Conservation (phyloP, 2,888 invertebrate genomes). For the Euzetes globulus region DNA sequence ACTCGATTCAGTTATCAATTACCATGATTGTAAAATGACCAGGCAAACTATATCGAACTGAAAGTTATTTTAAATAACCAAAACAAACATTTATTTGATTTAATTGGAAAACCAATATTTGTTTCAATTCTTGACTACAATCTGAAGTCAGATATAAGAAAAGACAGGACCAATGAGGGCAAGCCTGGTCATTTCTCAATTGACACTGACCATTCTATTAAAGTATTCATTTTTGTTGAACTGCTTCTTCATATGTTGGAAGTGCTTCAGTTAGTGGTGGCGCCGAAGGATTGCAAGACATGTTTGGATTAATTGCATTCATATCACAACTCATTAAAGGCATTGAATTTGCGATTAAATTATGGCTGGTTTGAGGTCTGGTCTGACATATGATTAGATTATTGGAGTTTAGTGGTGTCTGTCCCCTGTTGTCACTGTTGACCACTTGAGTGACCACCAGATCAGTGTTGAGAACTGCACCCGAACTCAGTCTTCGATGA, state of each 20-base stretch:
- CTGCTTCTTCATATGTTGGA: constrained; percentile 7
- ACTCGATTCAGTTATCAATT: no score
- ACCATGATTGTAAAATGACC: no score
- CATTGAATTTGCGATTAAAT: background rate
- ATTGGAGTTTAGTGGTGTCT: background rate
- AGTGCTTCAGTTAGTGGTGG: background rate
- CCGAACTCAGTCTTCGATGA: background rate
- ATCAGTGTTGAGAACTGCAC: background rate
- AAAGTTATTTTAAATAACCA: no score
- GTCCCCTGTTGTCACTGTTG: background rate
- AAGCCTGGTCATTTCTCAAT: no score
- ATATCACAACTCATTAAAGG: background rate
- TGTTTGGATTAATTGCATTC: background rate
- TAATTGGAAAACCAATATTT: no score
- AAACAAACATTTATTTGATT: no score
- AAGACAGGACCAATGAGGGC: no score
- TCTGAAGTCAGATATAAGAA: no score
- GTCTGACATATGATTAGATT: background rate
- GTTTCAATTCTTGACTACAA: no score
- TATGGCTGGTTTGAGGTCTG: background rate
- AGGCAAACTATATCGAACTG: no score
- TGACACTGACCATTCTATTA: background rate
- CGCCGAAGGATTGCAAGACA: background rate
- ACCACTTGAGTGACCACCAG: background rate
- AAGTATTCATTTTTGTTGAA: background rate